Percentiles rank a stretch among this genome's conserved stretches.
These are phyloP conservation scores for Daboia siamensis DNA, from an alignment of 2,113 vertebrate species.

Conservation along the genomic window DNA sequence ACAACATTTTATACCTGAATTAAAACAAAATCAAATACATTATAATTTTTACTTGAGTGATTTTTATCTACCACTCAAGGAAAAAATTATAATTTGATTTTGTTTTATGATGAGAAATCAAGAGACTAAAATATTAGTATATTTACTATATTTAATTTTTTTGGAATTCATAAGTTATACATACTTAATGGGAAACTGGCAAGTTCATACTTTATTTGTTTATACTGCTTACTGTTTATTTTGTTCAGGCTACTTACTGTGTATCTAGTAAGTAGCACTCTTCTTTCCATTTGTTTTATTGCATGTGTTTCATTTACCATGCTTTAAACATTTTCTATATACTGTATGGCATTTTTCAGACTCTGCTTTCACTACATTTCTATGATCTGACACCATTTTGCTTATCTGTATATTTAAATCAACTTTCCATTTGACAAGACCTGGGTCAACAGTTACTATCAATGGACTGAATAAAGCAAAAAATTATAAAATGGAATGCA, in stretches of 20 bases:
- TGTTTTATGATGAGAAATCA: no score
- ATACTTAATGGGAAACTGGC: background rate
- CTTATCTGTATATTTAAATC: background rate
- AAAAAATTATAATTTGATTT: no score
- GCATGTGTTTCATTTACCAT: background rate
- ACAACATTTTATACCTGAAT: background rate
- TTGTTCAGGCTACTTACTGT: background rate
- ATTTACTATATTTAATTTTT: background rate
- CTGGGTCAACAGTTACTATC: background rate
- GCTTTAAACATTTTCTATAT: background rate
- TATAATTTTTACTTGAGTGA: background rate
- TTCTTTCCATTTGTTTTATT: background rate
- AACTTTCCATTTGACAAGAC: background rate
- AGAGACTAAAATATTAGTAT: no score
- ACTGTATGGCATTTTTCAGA: background rate
- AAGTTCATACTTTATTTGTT: background rate
- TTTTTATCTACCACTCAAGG: no score
- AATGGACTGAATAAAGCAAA: background rate
- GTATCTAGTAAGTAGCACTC: background rate
- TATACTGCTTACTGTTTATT: background rate
- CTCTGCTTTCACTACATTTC: background rate
- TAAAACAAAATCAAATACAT: background rate
- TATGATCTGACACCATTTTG: background rate
- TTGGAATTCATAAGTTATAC: background rate
- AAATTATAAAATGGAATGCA: background rate